These are phyloP conservation scores for Prunella fulvescens DNA, from an alignment of 2,113 vertebrate species.

Conservation along the genomic window DNA sequence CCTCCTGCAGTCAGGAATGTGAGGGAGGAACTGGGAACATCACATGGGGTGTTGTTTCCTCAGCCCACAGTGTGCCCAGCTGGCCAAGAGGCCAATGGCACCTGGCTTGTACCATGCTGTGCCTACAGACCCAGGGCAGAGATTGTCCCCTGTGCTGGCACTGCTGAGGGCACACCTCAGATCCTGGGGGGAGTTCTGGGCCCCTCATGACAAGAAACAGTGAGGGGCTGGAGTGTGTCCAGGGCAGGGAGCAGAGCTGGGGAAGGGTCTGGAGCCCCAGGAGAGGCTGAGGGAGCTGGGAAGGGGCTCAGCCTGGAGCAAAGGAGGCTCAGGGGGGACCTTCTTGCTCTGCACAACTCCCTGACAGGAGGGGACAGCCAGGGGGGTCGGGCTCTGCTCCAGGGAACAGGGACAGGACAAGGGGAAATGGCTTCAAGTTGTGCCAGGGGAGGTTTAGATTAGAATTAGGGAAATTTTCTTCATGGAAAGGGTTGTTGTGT, in stretches of 20 bases:
- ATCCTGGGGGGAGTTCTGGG: neutral
- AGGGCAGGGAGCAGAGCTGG: accelerated
- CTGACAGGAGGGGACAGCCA: accelerated
- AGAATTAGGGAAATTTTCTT: neutral
- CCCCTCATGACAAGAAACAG: neutral
- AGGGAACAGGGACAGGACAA: neutral
- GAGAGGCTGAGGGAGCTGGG: neutral
- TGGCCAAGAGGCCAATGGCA: neutral
- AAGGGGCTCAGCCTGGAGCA: neutral
- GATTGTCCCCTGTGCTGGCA: neutral
- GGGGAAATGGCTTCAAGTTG: accelerated
- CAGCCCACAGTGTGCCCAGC: neutral
- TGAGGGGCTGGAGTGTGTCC: neutral
- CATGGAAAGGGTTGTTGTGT: accelerated
- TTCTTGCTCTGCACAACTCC: neutral
- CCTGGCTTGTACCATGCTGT: neutral
- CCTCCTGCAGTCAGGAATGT: neutral
- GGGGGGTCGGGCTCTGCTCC: accelerated
- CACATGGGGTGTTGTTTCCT: neutral
- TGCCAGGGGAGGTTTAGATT: accelerated
- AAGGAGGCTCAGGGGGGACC: neutral
- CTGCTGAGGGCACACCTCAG: neutral
- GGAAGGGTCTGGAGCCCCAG: neutral
- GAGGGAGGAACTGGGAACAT: neutral
- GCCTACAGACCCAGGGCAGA: neutral